These are phyloP conservation scores for Sebastolobus altivelis DNA, from an alignment of 2,797 vertebrate species.

Conservation along the genomic window DNA sequence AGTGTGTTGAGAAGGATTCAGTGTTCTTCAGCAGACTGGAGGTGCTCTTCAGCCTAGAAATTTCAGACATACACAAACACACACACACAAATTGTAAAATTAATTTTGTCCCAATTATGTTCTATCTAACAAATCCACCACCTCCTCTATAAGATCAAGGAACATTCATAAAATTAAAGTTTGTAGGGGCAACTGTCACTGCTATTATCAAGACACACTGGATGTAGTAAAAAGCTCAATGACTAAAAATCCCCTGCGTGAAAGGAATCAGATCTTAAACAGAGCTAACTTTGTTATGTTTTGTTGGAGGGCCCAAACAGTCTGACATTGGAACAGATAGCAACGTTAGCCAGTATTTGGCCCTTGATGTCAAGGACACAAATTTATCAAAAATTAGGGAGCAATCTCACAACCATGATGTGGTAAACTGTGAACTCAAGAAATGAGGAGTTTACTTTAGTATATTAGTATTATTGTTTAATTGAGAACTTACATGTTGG, in stretches of 20 bases:
- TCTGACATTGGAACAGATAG: neutral
- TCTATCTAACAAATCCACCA: neutral
- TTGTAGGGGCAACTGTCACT: neutral
- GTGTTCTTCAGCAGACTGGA: conserved; percentile 58
- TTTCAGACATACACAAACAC: conserved; percentile 8
- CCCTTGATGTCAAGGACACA: neutral
- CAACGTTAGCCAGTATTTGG: neutral
- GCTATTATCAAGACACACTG: neutral
- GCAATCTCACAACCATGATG: neutral
- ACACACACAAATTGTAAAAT: neutral
- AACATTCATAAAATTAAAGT: neutral
- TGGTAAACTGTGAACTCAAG: neutral
- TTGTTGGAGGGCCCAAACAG: neutral
- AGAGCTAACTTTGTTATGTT: neutral
- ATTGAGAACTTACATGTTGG: conserved; percentile 60
- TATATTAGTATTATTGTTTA: neutral
- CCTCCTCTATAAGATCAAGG: neutral
- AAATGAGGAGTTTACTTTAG: neutral
- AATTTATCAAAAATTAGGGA: neutral
- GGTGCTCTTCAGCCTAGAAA: conserved; percentile 62
- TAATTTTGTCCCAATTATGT: neutral
- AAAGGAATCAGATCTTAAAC: neutral
- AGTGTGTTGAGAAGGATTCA: conserved; percentile 11
- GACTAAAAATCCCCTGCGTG: neutral
- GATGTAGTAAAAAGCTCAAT: neutral